phyloP scores from a whole-genome alignment of 2,888 invertebrate species.

The Cheilosia variabilis region DNA sequence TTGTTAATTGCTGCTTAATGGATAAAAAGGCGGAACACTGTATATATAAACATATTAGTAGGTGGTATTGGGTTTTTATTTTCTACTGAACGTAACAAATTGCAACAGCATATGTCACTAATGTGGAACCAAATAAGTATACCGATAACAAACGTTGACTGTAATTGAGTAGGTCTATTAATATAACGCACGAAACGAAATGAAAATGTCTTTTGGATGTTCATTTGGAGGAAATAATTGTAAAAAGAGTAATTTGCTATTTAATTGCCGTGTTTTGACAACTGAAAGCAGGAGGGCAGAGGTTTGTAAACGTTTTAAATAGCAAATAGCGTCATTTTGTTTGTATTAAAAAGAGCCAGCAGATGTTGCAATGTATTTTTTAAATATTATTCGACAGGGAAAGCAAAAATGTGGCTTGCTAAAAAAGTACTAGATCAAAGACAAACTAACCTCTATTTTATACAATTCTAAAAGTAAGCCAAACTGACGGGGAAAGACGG shows the following conservation, averaged over 20 bases:
- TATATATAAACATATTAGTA: background rate
- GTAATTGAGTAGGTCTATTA: background rate
- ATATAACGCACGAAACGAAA: background rate
- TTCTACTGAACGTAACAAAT: slow-evolving; percentile 1
- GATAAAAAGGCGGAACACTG: background rate
- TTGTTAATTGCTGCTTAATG: background rate
- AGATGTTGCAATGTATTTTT: no score
- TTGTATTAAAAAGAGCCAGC: no score
- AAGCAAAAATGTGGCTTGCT: no score
- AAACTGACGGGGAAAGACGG: no score
- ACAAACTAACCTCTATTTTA: no score
- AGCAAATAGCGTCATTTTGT: no score
- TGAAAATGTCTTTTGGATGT: background rate
- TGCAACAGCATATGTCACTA: background rate
- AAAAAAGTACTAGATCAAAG: no score
- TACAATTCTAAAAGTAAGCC: no score
- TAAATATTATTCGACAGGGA: no score
- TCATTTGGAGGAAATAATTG: no score
- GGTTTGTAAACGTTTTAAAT: background rate
- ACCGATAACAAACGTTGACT: background rate
- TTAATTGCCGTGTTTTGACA: no score
- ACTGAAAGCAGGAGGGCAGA: background rate
- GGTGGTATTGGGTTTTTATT: background rate
- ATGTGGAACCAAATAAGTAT: background rate
- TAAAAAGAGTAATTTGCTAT: no score